These are phyloP conservation scores for Alcedo quadribrachys DNA, from an alignment of 2,797 vertebrate species.

Conservation along the genomic window DNA sequence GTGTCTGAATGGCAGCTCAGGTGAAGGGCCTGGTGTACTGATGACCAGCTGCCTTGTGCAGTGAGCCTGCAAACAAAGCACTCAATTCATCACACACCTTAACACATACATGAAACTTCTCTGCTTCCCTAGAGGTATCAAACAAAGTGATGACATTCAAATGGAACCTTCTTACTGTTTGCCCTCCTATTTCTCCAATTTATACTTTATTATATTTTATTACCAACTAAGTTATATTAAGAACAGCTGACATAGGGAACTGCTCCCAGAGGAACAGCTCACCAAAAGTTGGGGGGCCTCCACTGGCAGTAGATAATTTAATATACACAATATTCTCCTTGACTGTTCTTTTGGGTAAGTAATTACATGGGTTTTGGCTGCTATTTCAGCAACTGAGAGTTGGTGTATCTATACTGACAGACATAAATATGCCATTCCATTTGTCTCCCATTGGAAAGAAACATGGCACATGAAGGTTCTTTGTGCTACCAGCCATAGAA, in stretches of 20 bases:
- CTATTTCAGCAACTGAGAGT: not conserved
- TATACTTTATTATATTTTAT: not conserved
- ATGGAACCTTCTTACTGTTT: not conserved
- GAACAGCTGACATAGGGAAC: not conserved
- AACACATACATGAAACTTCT: not conserved
- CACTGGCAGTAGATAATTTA: not conserved
- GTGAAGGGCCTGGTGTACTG: rapidly evolving
- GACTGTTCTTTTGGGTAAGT: not conserved
- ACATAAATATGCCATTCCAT: not conserved
- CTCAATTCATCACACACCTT: not conserved
- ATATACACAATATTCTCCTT: not conserved
- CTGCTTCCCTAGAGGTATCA: not conserved
- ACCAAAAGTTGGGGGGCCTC: not conserved
- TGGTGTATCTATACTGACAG: not conserved
- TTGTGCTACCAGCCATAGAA: not conserved
- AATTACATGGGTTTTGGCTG: not conserved
- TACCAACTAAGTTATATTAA: not conserved
- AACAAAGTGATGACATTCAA: not conserved
- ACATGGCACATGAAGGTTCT: not conserved
- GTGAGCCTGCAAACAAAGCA: not conserved
- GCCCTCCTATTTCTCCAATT: not conserved
- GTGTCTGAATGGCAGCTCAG: not conserved
- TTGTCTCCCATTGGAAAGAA: not conserved
- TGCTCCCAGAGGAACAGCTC: not conserved
- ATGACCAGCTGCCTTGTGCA: not conserved